These are phyloP conservation scores for Lagria hirta DNA, from an alignment of 2,888 invertebrate species.

Conservation along the genomic window DNA sequence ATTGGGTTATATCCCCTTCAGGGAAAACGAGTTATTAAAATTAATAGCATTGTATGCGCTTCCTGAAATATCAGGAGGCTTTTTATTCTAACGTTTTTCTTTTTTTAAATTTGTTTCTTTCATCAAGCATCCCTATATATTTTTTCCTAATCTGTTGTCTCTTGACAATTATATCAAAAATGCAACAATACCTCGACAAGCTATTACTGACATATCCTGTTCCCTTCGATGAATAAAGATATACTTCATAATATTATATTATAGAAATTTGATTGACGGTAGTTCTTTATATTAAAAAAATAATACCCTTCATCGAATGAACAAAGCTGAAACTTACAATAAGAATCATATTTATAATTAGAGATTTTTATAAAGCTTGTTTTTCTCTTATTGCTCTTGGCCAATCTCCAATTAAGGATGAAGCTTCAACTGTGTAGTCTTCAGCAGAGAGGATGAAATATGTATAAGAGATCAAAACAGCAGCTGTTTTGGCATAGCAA, in stretches of 20 bases:
- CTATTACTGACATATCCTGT: slow-evolving; percentile 19
- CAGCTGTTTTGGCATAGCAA: slow-evolving; percentile 30
- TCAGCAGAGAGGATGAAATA: slow-evolving; percentile 23
- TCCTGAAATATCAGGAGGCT: no score
- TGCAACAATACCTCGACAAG: slow-evolving; percentile 17
- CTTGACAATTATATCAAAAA: slow-evolving; percentile 16
- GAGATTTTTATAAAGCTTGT: slow-evolving; percentile 39
- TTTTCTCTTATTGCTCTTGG: slow-evolving; percentile 33
- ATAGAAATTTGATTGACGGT: slow-evolving; percentile 19
- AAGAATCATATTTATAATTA: slow-evolving; percentile 42
- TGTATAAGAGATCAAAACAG: slow-evolving; percentile 28
- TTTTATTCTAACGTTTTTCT: no score
- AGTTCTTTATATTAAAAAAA: slow-evolving; percentile 11
- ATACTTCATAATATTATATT: slow-evolving; percentile 16
- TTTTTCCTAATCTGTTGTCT: slow-evolving; percentile 10
- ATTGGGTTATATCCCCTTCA: slow-evolving; percentile 13
- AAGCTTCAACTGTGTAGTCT: slow-evolving; percentile 9
- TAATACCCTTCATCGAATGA: slow-evolving; percentile 13
- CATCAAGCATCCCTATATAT: no score
- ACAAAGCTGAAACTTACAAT: no score
- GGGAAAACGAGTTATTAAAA: slow-evolving; percentile 16
- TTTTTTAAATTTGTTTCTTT: no score
- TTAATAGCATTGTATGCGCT: slow-evolving; percentile 7
- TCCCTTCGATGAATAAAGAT: slow-evolving; percentile 12
- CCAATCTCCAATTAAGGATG: slow-evolving; percentile 35